Evolutionary conservation across 2,113 vertebrate genomes (phyloP).

Genomic region (Axis porcinus): DNA sequence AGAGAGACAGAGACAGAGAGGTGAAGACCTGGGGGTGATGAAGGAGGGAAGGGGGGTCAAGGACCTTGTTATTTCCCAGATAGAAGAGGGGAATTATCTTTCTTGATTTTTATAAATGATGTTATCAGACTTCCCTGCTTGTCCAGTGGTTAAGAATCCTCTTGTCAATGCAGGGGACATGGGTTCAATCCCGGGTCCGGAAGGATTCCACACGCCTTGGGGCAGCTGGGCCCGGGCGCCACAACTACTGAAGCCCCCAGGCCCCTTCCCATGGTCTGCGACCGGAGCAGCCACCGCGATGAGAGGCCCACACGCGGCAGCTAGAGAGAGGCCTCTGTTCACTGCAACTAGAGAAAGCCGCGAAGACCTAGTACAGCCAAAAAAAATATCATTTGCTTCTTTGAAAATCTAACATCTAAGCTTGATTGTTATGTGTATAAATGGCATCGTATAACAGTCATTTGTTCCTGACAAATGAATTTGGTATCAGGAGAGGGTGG

Average conservation of each 20-base stretch:
- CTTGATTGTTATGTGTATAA: neutral
- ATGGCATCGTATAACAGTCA: neutral
- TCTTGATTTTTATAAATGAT: neutral
- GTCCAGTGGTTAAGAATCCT: neutral
- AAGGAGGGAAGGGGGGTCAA: neutral
- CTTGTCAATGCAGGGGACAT: neutral
- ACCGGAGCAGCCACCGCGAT: fast-evolving
- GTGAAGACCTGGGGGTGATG: neutral
- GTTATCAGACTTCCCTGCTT: neutral
- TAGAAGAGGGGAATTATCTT: neutral
- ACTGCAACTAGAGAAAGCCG: neutral
- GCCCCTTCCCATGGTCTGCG: neutral
- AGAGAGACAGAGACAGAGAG: neutral
- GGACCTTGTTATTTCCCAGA: neutral
- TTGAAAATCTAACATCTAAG: neutral
- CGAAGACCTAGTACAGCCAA: neutral
- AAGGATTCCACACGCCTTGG: neutral
- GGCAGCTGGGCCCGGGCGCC: neutral
- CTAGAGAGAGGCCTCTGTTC: neutral
- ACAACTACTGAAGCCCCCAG: neutral
- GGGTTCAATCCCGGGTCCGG: fast-evolving
- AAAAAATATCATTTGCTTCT: neutral
- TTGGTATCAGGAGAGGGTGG: neutral
- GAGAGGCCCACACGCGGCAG: fast-evolving
- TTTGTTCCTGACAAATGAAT: neutral